Evolutionary conservation across 2,888 invertebrate genomes (phyloP).

Genomic region (Aelia acuminata): DNA sequence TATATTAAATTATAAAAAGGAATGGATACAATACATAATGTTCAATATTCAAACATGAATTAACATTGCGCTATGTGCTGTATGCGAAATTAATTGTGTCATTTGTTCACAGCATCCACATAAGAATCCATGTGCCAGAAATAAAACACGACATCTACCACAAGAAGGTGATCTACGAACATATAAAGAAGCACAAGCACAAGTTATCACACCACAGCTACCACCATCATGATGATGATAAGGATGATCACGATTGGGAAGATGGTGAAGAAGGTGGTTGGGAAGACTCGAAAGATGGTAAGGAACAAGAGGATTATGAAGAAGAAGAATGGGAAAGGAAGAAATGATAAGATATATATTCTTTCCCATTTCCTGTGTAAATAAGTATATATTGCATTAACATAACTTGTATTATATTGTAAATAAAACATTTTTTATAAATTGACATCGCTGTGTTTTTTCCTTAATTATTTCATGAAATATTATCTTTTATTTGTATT

Average conservation of each 20-base stretch:
- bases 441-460: too few relatives aligned
- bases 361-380: too few relatives aligned
- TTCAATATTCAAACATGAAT: too few relatives aligned
- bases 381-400: too few relatives aligned
- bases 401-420: not conserved
- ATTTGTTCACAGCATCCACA: not conserved
- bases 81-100: not conserved
- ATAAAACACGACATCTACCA: constrained; percentile 36
- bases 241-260: not conserved
- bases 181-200: constrained; percentile 35
- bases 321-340: constrained; percentile 24
- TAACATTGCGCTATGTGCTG: not conserved
- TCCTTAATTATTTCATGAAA: too few relatives aligned
- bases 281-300: not conserved
- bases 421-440: too few relatives aligned
- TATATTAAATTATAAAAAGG: too few relatives aligned
- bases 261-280: not conserved
- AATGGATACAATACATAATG: too few relatives aligned
- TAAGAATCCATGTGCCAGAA: constrained; percentile 1
- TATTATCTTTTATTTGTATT: too few relatives aligned
- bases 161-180: not conserved
- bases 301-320: constrained; percentile 4
- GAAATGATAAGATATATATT: not conserved
- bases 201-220: constrained; percentile 30
- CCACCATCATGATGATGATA: not conserved